These are phyloP conservation scores for Dendrocopos noguchii DNA, from an alignment of 2,113 vertebrate species.

Conservation along the genomic window DNA sequence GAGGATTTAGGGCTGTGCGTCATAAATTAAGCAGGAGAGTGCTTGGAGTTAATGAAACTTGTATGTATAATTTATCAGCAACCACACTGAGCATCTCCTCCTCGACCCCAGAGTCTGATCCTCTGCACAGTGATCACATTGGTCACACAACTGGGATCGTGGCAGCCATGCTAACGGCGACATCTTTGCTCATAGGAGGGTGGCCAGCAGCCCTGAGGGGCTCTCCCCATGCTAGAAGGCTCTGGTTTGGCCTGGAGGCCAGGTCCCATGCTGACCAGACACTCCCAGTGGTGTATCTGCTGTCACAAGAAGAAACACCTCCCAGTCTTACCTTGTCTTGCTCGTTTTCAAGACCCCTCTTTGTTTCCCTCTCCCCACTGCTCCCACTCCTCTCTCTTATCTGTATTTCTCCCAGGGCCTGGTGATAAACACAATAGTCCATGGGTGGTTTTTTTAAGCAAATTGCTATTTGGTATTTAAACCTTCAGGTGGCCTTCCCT, in stretches of 20 bases:
- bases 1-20: neutral
- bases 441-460: neutral
- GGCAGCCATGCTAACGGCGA: rapidly evolving
- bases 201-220: neutral
- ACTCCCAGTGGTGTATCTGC: neutral
- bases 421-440: neutral
- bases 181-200: rapidly evolving
- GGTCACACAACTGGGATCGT: rapidly evolving
- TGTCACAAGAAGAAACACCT: neutral
- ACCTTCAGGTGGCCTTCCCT: neutral
- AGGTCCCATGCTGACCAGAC: neutral
- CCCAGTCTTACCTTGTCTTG: neutral
- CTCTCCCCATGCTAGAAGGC: neutral
- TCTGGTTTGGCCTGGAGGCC: neutral
- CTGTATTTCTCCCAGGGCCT: neutral
- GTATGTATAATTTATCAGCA: slow-evolving; percentile 6
- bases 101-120: neutral
- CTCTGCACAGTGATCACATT: rapidly evolving
- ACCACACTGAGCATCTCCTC: neutral
- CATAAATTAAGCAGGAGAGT: neutral
- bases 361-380: neutral
- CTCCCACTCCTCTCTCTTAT: neutral
- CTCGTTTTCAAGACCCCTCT: neutral
- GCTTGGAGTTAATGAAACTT: slow-evolving; percentile 24
- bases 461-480: neutral